These are phyloP conservation scores for Parotia lawesii DNA, from an alignment of 2,113 vertebrate species.

Conservation along the genomic window DNA sequence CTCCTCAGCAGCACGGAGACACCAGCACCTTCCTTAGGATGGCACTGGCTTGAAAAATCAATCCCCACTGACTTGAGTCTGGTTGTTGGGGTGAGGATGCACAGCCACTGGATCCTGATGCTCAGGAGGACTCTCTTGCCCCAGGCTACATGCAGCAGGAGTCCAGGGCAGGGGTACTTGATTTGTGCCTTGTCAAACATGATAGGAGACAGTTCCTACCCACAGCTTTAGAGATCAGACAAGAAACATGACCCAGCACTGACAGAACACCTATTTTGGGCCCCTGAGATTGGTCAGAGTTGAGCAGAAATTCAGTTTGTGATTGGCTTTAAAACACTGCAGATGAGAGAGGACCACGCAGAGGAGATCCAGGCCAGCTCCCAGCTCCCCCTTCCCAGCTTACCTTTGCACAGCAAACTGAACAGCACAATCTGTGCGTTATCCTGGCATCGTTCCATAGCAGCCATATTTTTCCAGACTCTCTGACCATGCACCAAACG, in stretches of 20 bases:
- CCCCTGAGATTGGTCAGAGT: not conserved
- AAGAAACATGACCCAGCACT: not conserved
- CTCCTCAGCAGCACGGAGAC: not conserved
- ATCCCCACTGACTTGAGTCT: fast-evolving
- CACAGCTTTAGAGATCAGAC: not conserved
- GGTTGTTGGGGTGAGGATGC: fast-evolving
- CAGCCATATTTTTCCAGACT: not conserved
- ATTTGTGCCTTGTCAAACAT: not conserved
- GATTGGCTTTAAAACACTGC: not conserved
- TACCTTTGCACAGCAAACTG: not conserved
- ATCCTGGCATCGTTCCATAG: not conserved
- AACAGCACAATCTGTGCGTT: not conserved
- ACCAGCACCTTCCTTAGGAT: not conserved
- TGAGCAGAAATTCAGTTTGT: not conserved
- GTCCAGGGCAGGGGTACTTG: not conserved
- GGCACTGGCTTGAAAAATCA: not conserved
- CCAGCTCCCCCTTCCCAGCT: not conserved
- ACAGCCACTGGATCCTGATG: not conserved
- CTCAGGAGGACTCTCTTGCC: fast-evolving
- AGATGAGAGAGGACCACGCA: fast-evolving
- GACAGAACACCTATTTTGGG: not conserved
- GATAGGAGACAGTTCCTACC: not conserved
- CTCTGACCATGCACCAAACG: not conserved
- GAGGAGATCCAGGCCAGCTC: not conserved
- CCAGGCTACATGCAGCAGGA: not conserved